Base-by-base conservation (phyloP, 2,113 vertebrate species). In the Pipra filicauda region DNA sequence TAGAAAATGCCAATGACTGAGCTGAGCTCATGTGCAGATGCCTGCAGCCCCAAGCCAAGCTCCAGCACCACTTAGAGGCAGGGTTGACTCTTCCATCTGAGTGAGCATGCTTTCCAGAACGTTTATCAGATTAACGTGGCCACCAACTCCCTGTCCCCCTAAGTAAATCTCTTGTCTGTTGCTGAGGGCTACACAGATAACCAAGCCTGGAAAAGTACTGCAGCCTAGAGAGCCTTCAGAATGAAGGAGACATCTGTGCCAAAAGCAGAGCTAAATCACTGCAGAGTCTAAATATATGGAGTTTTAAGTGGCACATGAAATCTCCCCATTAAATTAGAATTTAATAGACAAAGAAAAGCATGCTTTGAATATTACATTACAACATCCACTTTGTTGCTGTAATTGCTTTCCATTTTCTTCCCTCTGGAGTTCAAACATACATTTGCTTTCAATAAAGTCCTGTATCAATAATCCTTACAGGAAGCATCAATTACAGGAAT, bases 31-130 rank as follows among this genome's bases (percentile, higher is more conserved):
- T 17, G 74, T 79, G 58, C 96, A 97, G 97, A 97, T 89, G 95
- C 88, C 86, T 70, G 74, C 75, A 78, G 97, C 97, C 97, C 62
- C 81, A n/a, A 97, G 97, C 95, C 76, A 86, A 82, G 92, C 35
- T 75, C 95, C 73, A 91, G 74, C 88, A 95, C 85, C 95, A 70
- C 85, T 97, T 75, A 96, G 91, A 91, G 55, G 90, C 91, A 95
- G 76, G 75, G 88, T 1, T 90, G 92, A 79, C 93, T 97, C 93
- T 97, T 98, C 96, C 97, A 87, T 85, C 61, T 88, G 96, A 97
- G 76, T 80, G 91, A 98, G 83, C 97, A 95, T 93, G 93, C 91
- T 97, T 98, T 98, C 97, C 97, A 97, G 92, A 96, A 95, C 89
- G 93, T 97, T 98, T 96, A 98, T 93, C 97, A 95, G 92, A 98